Percentiles rank a stretch among this genome's conserved stretches.
Evolutionary conservation across 2,888 invertebrate species (phyloP).

Genomic region (Eupithecia abbreviata): DNA sequence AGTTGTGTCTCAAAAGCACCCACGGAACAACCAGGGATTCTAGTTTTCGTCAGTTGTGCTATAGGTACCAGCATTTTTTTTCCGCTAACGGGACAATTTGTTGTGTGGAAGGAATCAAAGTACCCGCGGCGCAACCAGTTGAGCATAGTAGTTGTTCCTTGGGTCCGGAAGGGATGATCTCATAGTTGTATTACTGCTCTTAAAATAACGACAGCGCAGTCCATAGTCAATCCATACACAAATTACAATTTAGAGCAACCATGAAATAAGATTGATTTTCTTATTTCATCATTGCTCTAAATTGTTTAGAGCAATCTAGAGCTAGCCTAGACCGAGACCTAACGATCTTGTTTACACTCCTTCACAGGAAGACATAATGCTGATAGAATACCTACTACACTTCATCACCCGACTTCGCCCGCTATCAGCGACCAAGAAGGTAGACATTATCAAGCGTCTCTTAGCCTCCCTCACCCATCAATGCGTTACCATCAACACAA

Average conservation of each 20-base stretch:
- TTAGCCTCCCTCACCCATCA: slow-evolving; percentile 88
- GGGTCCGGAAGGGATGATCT: too few relatives aligned
- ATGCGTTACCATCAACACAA: slow-evolving; percentile 70
- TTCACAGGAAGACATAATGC: slow-evolving; percentile 86
- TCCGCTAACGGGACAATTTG: too few relatives aligned
- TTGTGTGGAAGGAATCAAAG: too few relatives aligned
- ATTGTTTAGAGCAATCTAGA: too few relatives aligned
- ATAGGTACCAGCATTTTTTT: too few relatives aligned
- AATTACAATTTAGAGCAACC: neutral
- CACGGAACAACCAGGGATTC: too few relatives aligned
- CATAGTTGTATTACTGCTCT: neutral
- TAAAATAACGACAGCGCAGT: neutral
- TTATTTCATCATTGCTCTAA: too few relatives aligned
- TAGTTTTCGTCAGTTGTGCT: too few relatives aligned
- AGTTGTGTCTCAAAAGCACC: too few relatives aligned
- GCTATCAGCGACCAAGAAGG: slow-evolving; percentile 83
- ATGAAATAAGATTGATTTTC: neutral
- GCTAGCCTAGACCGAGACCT: too few relatives aligned
- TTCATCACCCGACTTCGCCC: slow-evolving; percentile 87
- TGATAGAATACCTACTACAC: slow-evolving; percentile 88
- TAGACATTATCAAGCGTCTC: slow-evolving; percentile 85
- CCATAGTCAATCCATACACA: neutral
- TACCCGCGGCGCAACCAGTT: too few relatives aligned
- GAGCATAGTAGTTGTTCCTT: too few relatives aligned
- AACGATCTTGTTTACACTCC: slow-evolving; percentile 16